Base-by-base conservation (phyloP, 2,797 vertebrate genomes). In the Parambassis ranga region DNA sequence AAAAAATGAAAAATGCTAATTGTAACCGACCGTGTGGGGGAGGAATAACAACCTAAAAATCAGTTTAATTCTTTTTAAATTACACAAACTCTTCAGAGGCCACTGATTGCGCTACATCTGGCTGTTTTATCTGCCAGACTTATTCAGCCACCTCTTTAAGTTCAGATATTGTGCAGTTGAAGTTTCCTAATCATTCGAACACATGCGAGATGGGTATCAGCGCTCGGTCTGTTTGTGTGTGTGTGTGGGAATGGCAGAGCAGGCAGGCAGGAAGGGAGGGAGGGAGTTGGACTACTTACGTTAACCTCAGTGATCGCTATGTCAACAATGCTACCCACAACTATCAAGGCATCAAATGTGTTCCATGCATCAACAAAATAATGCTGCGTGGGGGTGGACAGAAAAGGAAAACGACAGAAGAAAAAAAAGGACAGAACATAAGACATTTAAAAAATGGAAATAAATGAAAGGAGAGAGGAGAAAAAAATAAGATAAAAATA, bases 351-450 rank as follows among this genome's bases (percentile, higher is more conserved):
- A 92, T 99, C 96, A 97, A 99, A 99, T 92, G 96, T 98, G 94
- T 99, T 99, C 97, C 97, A 98, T 98, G 96, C 96, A 98, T 98
- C 96, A 95, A 97, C 96, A 97, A 99, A 99, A 98, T 98, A 99
- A 96, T 98, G 97, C 97, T 99, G 96, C 93, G 93, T 94, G 91
- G 92, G 92, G 83, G 77, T 84, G 88, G 81, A 92, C 90, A 91
- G 90, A 91, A 93, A 90, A 90, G 70, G 89, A 83, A 66, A 84
- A 81, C 83, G 87, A 87, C 76, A 79, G 81, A 71, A 68, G 35
- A 60, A 60, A 53, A 84, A 90, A 82, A 82, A 87, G 84, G 75
- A 89, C 82, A 90, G 75, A 91, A 87, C 80, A 71, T 83, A 74
- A 93, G 90, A 93, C 90, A 91, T 88, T 88, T 80, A 74, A 81